Base-by-base conservation (phyloP, 2,113 vertebrate genomes). In the Sylvilagus bachmani region DNA sequence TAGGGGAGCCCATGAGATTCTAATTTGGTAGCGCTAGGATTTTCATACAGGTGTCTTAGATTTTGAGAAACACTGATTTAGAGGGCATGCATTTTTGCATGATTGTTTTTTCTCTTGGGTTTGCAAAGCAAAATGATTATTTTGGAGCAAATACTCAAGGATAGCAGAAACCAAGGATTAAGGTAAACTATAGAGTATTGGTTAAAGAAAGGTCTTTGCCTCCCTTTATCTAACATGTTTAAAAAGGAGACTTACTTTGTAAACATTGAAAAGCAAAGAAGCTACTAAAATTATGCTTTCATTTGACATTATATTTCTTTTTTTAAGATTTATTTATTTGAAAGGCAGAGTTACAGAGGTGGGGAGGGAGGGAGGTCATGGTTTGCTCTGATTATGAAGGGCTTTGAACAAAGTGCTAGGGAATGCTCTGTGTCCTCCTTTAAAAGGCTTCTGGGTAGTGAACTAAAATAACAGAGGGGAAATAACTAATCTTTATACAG, bases 121-220 rank as follows among this genome's bases (percentile, higher is more conserved):
- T 93, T 95, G 13, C 55, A 92, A 96, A 81, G 85, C 44, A 92
- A 94, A 96, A 87, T 86, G 13, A 86, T 89, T 88, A 90, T 92
- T 92, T 95, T 88, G 67, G 33, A 86, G 51, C 11, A 51, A 33
- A 77, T 77, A 71, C 44, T n/a, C 44, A 79, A 55, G 16, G 78
- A 69, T 62, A 84, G 58, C 44, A 96, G 86, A 87, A 89, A 85
- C 33, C 17, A 94, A 84, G 6, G 10, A 82, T 55, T 36, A 89
- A 79, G 58, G 31, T 85, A 92, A 7, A 83, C 9, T n/a, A 16
- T 14, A 64, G 9, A 64, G 12, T 84, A 58, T 67, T 82, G 67
- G 29, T 89, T 90, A 96, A 66, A 90, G 51, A 96, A 66, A 90
- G 51, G 24, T 66, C 22, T 67, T 49, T 84, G 21, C 38, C 62